These are phyloP conservation scores for Lophura nycthemera DNA, from an alignment of 2,113 vertebrate species.

Conservation along the genomic window DNA sequence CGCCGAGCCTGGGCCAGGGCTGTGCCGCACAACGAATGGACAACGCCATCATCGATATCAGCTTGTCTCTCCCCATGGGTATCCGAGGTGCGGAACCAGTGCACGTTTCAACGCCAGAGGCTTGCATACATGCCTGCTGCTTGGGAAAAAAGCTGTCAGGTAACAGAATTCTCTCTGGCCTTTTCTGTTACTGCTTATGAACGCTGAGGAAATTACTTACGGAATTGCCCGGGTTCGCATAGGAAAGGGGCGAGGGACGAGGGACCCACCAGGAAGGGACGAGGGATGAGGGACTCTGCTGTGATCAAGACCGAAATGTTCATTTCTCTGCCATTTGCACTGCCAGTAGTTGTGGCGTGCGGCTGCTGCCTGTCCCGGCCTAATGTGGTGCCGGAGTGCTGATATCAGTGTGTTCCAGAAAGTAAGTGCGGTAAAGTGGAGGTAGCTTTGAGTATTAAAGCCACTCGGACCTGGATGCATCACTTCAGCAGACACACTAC, in stretches of 20 bases:
- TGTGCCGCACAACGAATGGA: slow-evolving; percentile 60
- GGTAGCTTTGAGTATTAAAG: background rate
- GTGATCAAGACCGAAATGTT: fast-evolving
- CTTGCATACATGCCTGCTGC: slow-evolving; percentile 74
- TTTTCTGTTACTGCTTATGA: fast-evolving
- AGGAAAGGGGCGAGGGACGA: too few relatives aligned
- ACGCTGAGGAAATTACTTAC: fast-evolving
- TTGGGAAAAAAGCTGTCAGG: slow-evolving; percentile 59
- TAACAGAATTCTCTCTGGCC: background rate
- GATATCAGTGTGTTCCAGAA: fast-evolving
- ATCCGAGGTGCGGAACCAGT: slow-evolving; percentile 66
- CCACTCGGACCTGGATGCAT: fast-evolving
- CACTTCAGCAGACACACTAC: fast-evolving
- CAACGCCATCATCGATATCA: slow-evolving; percentile 69
- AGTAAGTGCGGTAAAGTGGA: fast-evolving
- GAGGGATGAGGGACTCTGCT: background rate
- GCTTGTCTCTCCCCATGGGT: slow-evolving; percentile 65
- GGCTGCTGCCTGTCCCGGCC: fast-evolving
- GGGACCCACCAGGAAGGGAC: background rate
- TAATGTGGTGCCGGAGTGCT: fast-evolving
- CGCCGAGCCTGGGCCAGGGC: background rate
- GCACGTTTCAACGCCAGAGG: background rate
- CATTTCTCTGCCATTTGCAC: fast-evolving
- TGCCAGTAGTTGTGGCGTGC: background rate
- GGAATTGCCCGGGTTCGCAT: background rate